phyloP scores from a whole-genome alignment of 2,113 vertebrate species.

The Daboia siamensis region DNA sequence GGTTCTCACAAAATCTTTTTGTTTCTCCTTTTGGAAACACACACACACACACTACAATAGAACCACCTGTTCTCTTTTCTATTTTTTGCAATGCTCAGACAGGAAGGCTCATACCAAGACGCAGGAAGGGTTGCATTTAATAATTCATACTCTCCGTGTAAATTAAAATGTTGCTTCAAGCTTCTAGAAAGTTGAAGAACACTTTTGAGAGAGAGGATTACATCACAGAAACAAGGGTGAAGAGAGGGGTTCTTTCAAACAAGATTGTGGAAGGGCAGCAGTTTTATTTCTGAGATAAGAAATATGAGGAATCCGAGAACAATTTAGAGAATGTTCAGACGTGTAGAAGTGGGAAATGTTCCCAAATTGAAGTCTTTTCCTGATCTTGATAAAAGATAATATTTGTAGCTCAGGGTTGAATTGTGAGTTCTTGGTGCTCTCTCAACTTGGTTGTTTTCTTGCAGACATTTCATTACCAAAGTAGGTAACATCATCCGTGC shows the following conservation, averaged over 20 bases:
- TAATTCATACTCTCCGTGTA: not conserved
- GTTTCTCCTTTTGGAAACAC: not conserved
- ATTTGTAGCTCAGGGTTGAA: not conserved
- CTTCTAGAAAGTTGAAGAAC: conserved; percentile 3
- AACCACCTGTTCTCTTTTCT: not conserved
- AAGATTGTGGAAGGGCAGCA: not conserved
- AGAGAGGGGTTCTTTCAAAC: not conserved
- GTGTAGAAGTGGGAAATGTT: not conserved
- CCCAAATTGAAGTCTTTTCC: not conserved
- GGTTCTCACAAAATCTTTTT: conserved; percentile 18
- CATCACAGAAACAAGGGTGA: not conserved
- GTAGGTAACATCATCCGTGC: no score
- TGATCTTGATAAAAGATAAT: not conserved
- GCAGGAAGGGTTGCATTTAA: rapidly evolving
- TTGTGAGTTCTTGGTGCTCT: not conserved
- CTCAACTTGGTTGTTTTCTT: not conserved
- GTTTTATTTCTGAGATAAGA: not conserved
- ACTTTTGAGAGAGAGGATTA: not conserved
- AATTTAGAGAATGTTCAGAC: not conserved
- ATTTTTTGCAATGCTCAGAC: not conserved
- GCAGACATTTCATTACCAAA: no score
- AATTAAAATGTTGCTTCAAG: not conserved
- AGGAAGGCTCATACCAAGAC: not conserved
- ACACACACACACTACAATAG: not conserved
- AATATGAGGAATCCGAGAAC: not conserved